Percentiles rank a stretch among this genome's conserved stretches.
These are phyloP conservation scores for Nymphalis io DNA, from an alignment of 1,140 invertebrate species.

Conservation along the genomic window DNA sequence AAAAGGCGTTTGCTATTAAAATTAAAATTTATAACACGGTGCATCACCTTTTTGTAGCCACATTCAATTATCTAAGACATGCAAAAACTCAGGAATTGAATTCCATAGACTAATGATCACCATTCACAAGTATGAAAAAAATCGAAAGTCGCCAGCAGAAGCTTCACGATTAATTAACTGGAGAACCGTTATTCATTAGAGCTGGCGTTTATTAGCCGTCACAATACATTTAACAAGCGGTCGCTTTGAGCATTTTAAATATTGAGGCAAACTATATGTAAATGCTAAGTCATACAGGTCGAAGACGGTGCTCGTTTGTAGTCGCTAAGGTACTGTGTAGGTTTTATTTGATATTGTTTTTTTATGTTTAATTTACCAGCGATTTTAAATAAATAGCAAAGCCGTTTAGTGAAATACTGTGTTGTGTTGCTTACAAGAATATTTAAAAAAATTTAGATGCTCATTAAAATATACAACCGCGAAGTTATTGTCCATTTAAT, in stretches of 20 bases:
- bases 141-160: conserved; percentile 51
- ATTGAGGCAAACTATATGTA: conserved; percentile 33
- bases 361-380: neutral
- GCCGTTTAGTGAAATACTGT: neutral
- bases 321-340: neutral
- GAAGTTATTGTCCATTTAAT: too few relatives aligned
- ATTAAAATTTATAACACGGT: conserved; percentile 7
- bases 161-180: conserved; percentile 67
- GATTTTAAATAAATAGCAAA: neutral
- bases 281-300: conserved; percentile 34
- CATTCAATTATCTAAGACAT: conserved; percentile 6
- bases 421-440: neutral
- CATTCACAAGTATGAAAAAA: conserved; percentile 33
- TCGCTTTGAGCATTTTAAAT: conserved; percentile 43
- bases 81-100: conserved; percentile 14
- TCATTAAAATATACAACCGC: too few relatives aligned
- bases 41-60: neutral
- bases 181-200: conserved; percentile 69
- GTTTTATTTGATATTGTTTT: neutral
- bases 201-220: conserved; percentile 65
- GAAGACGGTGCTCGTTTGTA: conserved; percentile 15
- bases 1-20: conserved; percentile 5
- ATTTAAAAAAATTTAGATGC: too few relatives aligned
- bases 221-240: conserved; percentile 72
- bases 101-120: conserved; percentile 13